Evolutionary conservation across 2,797 vertebrate genomes (phyloP).

Genomic region (Neolamprologus multifasciatus): DNA sequence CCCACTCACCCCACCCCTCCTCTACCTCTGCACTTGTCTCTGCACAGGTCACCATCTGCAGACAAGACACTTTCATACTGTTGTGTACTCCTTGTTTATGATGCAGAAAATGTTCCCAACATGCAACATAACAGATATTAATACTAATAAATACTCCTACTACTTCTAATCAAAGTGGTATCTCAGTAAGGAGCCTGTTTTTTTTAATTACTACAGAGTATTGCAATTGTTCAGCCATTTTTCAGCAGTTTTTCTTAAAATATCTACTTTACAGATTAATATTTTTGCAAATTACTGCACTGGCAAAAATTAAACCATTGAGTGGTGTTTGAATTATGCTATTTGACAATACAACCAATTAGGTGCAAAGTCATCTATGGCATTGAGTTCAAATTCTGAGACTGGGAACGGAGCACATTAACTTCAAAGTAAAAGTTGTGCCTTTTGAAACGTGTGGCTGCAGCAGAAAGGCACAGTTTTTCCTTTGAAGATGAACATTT

Average conservation of each 20-base stretch:
- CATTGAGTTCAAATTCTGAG: not conserved
- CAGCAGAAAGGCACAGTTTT: not conserved
- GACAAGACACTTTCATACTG: not conserved
- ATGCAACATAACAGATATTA: not conserved
- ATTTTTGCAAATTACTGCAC: not conserved
- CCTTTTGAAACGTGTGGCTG: not conserved
- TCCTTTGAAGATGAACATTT: not conserved
- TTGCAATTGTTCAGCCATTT: not conserved
- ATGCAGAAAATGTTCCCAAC: not conserved
- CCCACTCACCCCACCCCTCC: not conserved
- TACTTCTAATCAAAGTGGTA: not conserved
- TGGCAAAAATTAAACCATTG: not conserved
- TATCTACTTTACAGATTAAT: not conserved
- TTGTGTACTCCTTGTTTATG: not conserved
- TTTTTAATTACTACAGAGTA: not conserved
- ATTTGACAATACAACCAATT: not conserved
- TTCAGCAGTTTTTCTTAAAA: not conserved
- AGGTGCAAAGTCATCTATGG: not conserved
- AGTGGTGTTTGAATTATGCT: not conserved
- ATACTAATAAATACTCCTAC: not conserved
- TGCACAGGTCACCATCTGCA: not conserved
- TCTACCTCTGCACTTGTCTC: not conserved
- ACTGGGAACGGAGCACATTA: accelerated
- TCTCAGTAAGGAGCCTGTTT: not conserved
- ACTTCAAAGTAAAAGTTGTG: not conserved